These are phyloP conservation scores for Tragelaphus imberbis DNA, from an alignment of 2,113 vertebrate species.

Conservation along the genomic window DNA sequence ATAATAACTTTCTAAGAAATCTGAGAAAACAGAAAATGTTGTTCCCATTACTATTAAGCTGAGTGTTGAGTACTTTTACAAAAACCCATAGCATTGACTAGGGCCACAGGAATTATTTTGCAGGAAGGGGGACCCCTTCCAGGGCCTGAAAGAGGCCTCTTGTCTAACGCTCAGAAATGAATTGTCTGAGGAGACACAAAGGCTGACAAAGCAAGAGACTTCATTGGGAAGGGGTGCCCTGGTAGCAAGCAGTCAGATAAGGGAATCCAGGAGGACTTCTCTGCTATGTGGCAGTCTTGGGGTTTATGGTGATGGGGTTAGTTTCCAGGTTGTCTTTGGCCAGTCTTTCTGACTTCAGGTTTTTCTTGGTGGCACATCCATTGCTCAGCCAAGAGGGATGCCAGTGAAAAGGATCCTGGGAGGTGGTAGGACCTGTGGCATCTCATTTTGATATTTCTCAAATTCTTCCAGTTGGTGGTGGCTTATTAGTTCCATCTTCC, in stretches of 20 bases:
- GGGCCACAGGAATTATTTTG: neutral
- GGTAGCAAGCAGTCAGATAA: neutral
- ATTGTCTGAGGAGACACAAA: neutral
- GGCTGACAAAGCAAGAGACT: neutral
- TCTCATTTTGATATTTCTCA: neutral
- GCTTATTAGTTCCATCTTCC: neutral
- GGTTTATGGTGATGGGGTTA: neutral
- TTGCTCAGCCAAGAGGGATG: neutral
- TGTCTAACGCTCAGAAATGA: neutral
- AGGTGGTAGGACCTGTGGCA: neutral
- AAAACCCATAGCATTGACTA: neutral
- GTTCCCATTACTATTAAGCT: neutral
- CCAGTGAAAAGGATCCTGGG: neutral
- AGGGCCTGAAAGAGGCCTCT: neutral
- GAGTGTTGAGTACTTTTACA: neutral
- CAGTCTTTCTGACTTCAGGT: accelerated
- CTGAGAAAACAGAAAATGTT: neutral
- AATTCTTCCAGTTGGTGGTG: neutral
- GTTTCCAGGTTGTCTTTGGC: neutral
- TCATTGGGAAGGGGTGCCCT: neutral
- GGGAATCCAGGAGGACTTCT: neutral
- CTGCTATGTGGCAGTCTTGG: neutral
- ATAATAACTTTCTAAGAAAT: neutral
- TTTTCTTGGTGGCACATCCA: neutral
- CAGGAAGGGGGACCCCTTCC: neutral